These are phyloP conservation scores for Sarcoramphus papa DNA, from an alignment of 2,797 vertebrate species.

Conservation along the genomic window DNA sequence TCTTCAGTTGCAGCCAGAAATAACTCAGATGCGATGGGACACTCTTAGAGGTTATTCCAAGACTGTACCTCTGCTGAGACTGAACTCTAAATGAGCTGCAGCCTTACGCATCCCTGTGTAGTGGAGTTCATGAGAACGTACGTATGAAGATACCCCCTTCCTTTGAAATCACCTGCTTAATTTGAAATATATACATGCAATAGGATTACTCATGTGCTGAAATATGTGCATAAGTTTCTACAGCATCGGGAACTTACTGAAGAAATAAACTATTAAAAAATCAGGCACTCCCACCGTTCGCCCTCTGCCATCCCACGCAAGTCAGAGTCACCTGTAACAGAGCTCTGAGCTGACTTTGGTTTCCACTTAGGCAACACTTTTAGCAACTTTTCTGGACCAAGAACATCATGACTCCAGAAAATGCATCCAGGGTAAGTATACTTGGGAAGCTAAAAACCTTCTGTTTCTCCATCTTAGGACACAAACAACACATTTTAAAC, in stretches of 20 bases:
- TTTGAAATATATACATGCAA: not conserved
- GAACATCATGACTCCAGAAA: not conserved
- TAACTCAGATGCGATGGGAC: not conserved
- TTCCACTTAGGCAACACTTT: not conserved
- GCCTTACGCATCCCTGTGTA: not conserved
- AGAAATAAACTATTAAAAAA: not conserved
- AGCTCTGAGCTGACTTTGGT: not conserved
- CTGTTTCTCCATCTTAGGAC: not conserved
- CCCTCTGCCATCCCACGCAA: not conserved
- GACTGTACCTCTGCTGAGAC: not conserved
- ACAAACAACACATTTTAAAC: not conserved
- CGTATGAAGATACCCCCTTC: accelerated
- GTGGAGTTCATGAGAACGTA: accelerated
- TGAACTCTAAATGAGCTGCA: not conserved
- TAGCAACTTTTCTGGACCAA: not conserved
- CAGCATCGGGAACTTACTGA: not conserved
- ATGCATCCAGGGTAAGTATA: not conserved
- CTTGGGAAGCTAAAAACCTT: not conserved
- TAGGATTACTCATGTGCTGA: not conserved
- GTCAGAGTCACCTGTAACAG: not conserved
- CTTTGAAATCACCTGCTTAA: not conserved
- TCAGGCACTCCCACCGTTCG: not conserved
- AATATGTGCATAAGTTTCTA: not conserved
- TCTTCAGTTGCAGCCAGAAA: not conserved
- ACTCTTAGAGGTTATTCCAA: not conserved